Evolutionary conservation across 2,113 vertebrate genomes (phyloP).

Genomic region (Syngnathoides biaculeatus): DNA sequence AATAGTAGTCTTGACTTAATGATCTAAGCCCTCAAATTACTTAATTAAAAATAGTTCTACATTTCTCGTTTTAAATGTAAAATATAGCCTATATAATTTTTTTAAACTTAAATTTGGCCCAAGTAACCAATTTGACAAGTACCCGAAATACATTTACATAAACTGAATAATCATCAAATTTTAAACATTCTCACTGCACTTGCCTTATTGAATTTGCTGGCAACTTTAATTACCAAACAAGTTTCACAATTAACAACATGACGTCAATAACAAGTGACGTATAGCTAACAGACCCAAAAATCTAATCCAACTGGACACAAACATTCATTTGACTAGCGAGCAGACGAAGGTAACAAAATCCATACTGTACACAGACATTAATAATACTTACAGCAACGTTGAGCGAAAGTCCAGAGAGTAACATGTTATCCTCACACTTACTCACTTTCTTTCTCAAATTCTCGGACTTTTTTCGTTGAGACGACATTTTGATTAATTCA

Average conservation of each 20-base stretch:
- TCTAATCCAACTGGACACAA: neutral
- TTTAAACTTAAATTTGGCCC: neutral
- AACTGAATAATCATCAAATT: neutral
- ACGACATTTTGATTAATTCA: neutral
- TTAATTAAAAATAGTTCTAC: too few species aligned
- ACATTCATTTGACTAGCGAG: neutral
- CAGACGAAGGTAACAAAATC: neutral
- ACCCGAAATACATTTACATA: neutral
- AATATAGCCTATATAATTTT: too few species aligned
- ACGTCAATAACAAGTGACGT: neutral
- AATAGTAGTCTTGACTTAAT: neutral
- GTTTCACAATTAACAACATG: neutral
- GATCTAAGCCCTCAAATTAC: too few species aligned
- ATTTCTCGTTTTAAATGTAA: too few species aligned
- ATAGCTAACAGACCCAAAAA: neutral
- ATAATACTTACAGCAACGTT: neutral
- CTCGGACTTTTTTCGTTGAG: neutral
- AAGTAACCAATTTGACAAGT: neutral
- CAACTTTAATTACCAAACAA: neutral
- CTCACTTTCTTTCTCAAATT: constrained; percentile 1
- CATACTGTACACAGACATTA: neutral
- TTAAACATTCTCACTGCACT: neutral
- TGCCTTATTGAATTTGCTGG: neutral
- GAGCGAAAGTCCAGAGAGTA: neutral
- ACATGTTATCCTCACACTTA: neutral